These are phyloP conservation scores for Selene dorsalis DNA, from an alignment of 2,797 vertebrate species.

Conservation along the genomic window DNA sequence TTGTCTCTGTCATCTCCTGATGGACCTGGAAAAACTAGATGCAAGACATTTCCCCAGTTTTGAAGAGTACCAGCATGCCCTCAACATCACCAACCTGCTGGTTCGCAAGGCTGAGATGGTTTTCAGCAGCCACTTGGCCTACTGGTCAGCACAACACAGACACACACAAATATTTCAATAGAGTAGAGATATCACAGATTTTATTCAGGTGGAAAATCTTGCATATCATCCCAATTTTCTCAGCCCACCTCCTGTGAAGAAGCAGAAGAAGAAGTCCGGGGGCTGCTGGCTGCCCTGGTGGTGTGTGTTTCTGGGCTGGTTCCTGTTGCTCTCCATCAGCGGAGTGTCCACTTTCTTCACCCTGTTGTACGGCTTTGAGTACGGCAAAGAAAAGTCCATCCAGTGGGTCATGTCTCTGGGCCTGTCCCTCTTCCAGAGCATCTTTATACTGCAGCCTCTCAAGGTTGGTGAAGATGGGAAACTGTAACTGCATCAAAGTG, in stretches of 20 bases:
- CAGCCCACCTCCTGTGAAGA: slow-evolving; percentile 69
- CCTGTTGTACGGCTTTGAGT: slow-evolving; percentile 86
- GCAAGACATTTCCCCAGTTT: slow-evolving; percentile 68
- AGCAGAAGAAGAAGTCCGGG: slow-evolving; percentile 44
- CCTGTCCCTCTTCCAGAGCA: slow-evolving; percentile 88
- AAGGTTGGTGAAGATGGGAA: slow-evolving; percentile 77
- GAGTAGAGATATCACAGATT: not conserved
- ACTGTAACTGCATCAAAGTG: not conserved
- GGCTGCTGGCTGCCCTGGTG: slow-evolving; percentile 87
- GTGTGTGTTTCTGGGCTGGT: slow-evolving; percentile 88
- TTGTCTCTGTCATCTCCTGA: slow-evolving; percentile 77
- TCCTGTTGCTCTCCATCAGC: slow-evolving; percentile 85
- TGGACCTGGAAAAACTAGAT: slow-evolving; percentile 77
- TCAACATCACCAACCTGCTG: slow-evolving; percentile 71
- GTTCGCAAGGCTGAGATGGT: slow-evolving; percentile 83
- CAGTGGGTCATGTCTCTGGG: slow-evolving; percentile 88
- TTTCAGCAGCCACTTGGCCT: slow-evolving; percentile 74
- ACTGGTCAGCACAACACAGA: slow-evolving; percentile 73
- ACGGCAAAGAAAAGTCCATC: slow-evolving; percentile 84
- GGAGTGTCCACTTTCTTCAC: slow-evolving; percentile 88
- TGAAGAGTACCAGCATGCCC: slow-evolving; percentile 71
- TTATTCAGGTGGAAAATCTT: not conserved
- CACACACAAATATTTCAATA: not conserved
- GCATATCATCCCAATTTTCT: not conserved
- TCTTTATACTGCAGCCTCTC: slow-evolving; percentile 89